Conservation (phyloP, 30 jellyfish, hydroid and myxozoan species). For the Calvadosia cruxmelitensis region DNA sequence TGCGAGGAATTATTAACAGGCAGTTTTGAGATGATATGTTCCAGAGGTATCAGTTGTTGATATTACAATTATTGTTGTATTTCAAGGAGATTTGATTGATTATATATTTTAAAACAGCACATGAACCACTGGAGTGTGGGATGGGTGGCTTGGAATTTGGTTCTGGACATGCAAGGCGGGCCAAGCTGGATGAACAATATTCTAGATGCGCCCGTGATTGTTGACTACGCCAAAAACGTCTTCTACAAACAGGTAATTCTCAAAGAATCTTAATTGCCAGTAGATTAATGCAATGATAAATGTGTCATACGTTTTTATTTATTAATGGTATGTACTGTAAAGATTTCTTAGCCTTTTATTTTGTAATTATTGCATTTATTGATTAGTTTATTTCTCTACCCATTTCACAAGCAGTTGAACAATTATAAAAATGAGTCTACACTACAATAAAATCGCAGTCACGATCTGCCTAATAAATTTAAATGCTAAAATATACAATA, state of each 20-base stretch:
- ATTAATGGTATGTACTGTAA: neutral
- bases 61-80: neutral
- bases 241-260: constrained; percentile 54
- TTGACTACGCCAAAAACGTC: constrained; percentile 43
- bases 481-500: too few species aligned
- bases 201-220: constrained; percentile 55
- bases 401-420: neutral
- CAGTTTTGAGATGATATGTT: too few species aligned
- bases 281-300: too few species aligned
- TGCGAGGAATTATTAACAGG: too few species aligned
- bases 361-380: too few species aligned
- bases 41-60: too few species aligned
- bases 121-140: constrained; percentile 71
- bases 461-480: too few species aligned
- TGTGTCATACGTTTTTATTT: neutral
- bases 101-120: constrained; percentile 8
- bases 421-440: too few species aligned
- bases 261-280: too few species aligned
- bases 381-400: neutral
- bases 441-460: too few species aligned
- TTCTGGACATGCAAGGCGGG: constrained; percentile 56
- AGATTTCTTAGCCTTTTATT: too few species aligned
- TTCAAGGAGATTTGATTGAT: neutral
- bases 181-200: constrained; percentile 50
- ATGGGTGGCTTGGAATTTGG: constrained; percentile 71